Evolutionary conservation across 2,888 invertebrate species (phyloP).

Genomic region (Apoda limacodes): DNA sequence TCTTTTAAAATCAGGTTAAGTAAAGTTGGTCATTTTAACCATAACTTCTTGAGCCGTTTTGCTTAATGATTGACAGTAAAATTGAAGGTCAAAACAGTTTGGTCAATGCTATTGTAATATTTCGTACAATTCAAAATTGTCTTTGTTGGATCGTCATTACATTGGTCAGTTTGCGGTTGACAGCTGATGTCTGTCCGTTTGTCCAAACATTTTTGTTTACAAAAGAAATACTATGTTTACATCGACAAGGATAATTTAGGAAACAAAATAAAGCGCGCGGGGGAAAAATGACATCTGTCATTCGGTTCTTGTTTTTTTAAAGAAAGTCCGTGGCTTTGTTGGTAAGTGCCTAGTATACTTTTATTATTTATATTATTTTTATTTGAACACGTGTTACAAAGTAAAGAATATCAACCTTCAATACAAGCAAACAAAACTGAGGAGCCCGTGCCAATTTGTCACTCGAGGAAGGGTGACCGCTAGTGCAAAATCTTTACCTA

Average conservation of each 20-base stretch:
- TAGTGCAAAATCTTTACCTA: too few species aligned
- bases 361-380: constrained; percentile 26
- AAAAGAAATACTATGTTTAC: constrained; percentile 21
- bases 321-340: constrained; percentile 19
- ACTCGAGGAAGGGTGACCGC: too few species aligned
- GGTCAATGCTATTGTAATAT: constrained; percentile 35
- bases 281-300: constrained; percentile 48
- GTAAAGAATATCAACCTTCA: too few species aligned
- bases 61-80: background rate
- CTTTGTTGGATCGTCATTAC: constrained; percentile 22
- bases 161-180: constrained; percentile 43
- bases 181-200: constrained; percentile 36
- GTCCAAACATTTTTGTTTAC: constrained; percentile 25
- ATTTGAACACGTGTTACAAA: constrained; percentile 33
- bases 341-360: constrained; percentile 23
- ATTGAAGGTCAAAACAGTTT: constrained; percentile 21
- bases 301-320: constrained; percentile 19
- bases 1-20: constrained; percentile 6
- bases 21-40: constrained; percentile 4
- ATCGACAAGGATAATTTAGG: constrained; percentile 3
- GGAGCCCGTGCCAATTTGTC: too few species aligned
- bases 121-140: constrained; percentile 15
- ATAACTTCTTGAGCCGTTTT: background rate
- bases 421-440: too few species aligned
- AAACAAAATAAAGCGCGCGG: constrained; percentile 5